A percentile compares a stretch with the other conserved stretches of the same genome.
These are phyloP conservation scores for Eolophus roseicapilla DNA, from an alignment of 2,113 vertebrate species.

Conservation along the genomic window DNA sequence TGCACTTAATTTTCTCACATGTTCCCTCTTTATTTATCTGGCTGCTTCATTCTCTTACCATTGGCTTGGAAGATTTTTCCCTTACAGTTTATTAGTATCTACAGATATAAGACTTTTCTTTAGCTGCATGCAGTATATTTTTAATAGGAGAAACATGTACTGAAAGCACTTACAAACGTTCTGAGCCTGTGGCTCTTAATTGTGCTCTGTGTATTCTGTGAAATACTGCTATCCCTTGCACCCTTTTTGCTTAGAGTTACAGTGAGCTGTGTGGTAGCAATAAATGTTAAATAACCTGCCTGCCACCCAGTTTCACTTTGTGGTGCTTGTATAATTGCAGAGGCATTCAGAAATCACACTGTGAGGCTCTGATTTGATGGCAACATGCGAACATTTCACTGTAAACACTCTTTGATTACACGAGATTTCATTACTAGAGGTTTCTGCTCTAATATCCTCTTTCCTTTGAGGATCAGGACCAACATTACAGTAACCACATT, in stretches of 20 bases:
- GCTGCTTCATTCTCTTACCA: not conserved
- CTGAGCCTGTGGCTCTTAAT: not conserved
- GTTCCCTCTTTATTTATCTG: not conserved
- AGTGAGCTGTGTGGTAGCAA: not conserved
- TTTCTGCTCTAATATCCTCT: constrained; percentile 59
- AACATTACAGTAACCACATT: constrained; percentile 29
- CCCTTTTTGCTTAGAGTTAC: not conserved
- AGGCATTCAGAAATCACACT: constrained; percentile 22
- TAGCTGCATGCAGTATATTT: not conserved
- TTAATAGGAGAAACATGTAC: not conserved
- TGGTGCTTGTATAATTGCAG: constrained; percentile 18
- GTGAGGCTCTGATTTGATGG: constrained; percentile 31
- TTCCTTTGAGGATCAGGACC: constrained; percentile 37
- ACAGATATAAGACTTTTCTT: not conserved
- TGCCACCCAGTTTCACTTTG: not conserved
- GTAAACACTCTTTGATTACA: constrained; percentile 44
- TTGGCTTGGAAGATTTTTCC: not conserved
- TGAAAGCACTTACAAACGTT: not conserved
- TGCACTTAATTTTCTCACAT: not conserved
- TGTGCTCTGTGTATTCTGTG: not conserved
- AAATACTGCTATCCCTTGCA: not conserved
- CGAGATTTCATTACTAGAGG: constrained; percentile 47
- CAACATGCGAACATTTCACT: not conserved
- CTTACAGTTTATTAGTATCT: not conserved
- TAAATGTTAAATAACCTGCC: constrained; percentile 30